Base-by-base conservation (phyloP, 2,113 vertebrate species). In the Prochilodus magdalenae region DNA sequence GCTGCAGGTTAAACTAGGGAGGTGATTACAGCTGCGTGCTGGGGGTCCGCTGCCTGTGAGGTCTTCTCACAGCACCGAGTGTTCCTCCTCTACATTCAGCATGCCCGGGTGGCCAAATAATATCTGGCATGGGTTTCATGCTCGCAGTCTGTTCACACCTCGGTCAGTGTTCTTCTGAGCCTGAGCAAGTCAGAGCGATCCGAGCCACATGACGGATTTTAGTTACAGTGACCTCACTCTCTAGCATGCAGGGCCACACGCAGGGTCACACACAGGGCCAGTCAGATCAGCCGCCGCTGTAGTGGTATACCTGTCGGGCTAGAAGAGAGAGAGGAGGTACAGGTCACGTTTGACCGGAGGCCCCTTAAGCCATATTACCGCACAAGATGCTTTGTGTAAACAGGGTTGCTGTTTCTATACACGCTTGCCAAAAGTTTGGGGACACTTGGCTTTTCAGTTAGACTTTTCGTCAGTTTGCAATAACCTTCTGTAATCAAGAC, bases 71-170 rank as follows among this genome's bases (percentile, higher is more conserved):
- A 59, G 73, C 53, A 36, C 29, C 53, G 44, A 16, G 8, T 27
- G 65, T 67, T 67, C 70, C 53, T 51, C 18, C 36, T 44, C 55
- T 73, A 51, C 63, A 33, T 73, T 65, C 78, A 33, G 36, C 49
- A n/a, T 10, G 26, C 76, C 7, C 20, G 77, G 10, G 14, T 40
- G 8, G 16, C 53, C 14, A 73, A 80, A 36, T 22, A 55, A 73
- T 33, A 72, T 71, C 26, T 59, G 44, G 26, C 26, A n/a, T 12
- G 74, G 5, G 16, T 62, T 76, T 62, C 49, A 70, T 51, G 49
- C 15, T n/a, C n/a, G n/a, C n/a, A n/a, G 36, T 14, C 18, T 63
- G 40, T 29, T 29, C 4, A 49, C 33, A 55, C 47, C 22, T 24
- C 18, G 11, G 63, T 36, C 24, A 57, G 40, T 66, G 75, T 51